Base-by-base conservation (phyloP, 1,140 invertebrate genomes). In the Asobara japonica region DNA sequence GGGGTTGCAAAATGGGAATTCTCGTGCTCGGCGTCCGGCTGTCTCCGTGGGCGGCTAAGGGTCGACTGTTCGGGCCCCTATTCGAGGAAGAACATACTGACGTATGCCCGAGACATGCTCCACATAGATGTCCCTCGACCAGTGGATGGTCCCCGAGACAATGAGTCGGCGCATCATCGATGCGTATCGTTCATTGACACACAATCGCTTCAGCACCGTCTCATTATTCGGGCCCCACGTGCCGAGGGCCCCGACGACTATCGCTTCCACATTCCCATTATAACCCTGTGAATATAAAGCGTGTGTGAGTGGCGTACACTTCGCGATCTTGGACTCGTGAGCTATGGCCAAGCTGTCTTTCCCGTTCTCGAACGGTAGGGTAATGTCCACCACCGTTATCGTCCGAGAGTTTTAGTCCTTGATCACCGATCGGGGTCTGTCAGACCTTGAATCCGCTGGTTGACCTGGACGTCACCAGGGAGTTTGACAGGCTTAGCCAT, bases 301-400 rank as follows among this genome's bases (percentile, higher is more conserved):
- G 0, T 75, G 65, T 1, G 74, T 77, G 0, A 83, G 65, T 7
- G 45, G 48, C 0, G n/a, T 27, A 45, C 84, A 85, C 22, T 84
- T 85, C 0, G 8, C 13, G 0, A 77, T 41, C 61, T 84, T 84
- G 20, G 7, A 29, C 0, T 16, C 7, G 7, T 77, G 61, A 0
- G 72, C 77, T 11, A 33, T 51, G 1, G 56, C 69, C 5, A 83
- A 41, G 0, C 78, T 81, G 0, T 51, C 69, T 5, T 30, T 18
- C 8, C 76, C 69, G 69, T 85, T 86, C 38, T 88, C 84, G 22
- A 86, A 87, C 0, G 82, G 77, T 25, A 86, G 77, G 18, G 82
- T 70, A 2, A 88, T 80, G 65, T 87, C 83, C 33, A 84, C 72
- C 13, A 82, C 77, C 29, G 64, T 4, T 16, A 78, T 65, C 0